Conservation (phyloP, 2,888 invertebrate species). For the Tetramorium bicarinatum region DNA sequence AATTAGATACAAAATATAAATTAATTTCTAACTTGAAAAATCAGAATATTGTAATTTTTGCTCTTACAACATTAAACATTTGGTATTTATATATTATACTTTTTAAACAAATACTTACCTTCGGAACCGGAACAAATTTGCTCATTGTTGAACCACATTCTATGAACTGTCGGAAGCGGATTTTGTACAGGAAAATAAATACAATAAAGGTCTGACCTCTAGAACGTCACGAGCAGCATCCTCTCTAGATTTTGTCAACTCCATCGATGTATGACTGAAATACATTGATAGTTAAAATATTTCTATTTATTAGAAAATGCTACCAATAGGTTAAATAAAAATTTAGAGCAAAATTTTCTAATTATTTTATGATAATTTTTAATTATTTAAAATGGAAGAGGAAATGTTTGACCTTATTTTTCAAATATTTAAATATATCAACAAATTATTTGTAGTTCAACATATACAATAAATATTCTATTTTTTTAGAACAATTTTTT, state of each 20-base stretch:
- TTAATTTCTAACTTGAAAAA: background rate
- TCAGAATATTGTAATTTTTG: background rate
- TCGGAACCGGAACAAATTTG: constrained; percentile 78
- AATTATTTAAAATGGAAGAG: background rate
- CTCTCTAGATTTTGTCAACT: constrained; percentile 76
- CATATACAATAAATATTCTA: background rate
- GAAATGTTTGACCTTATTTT: background rate
- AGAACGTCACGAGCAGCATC: constrained; percentile 76
- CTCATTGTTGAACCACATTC: constrained; percentile 78
- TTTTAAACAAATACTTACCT: constrained; percentile 70
- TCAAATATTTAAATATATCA: background rate
- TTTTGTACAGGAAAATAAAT: constrained; percentile 81
- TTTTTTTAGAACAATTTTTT: too few species aligned
- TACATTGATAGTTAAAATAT: constrained; percentile 8
- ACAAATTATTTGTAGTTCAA: background rate
- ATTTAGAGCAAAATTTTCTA: background rate
- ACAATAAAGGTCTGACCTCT: constrained; percentile 78
- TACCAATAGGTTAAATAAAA: background rate
- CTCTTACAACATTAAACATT: background rate
- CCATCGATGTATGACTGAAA: constrained; percentile 81
- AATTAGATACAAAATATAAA: background rate
- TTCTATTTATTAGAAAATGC: background rate
- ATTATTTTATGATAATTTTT: background rate
- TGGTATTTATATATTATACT: background rate
- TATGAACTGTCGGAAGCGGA: constrained; percentile 80